A percentile compares a stretch with the other conserved stretches of the same genome.
Evolutionary conservation across 2,113 vertebrate genomes (phyloP).

Genomic region (Plectropomus leopardus): DNA sequence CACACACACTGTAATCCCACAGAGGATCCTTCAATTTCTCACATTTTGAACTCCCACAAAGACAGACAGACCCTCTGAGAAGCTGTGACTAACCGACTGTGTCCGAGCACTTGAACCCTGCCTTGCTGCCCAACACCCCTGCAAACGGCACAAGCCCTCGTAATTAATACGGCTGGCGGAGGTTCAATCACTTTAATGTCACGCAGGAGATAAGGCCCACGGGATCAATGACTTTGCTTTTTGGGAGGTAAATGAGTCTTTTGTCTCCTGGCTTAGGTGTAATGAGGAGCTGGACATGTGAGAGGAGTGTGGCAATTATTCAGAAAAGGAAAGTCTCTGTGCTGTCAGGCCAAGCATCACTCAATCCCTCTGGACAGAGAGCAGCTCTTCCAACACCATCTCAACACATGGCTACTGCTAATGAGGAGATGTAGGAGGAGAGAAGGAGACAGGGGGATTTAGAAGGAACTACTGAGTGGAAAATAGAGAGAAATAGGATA

Average conservation of each 20-base stretch:
- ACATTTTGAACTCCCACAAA: constrained; percentile 23
- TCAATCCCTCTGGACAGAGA: constrained; percentile 17
- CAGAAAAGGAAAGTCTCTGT: constrained; percentile 14
- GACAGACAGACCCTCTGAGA: not conserved
- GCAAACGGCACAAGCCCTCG: not conserved
- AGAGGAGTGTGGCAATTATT: constrained; percentile 31
- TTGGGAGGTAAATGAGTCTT: constrained; percentile 41
- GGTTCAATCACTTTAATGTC: constrained; percentile 32
- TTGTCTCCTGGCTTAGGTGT: constrained; percentile 6
- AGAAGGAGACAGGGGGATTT: constrained; percentile 8
- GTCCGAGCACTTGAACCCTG: constrained; percentile 27
- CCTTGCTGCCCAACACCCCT: not conserved
- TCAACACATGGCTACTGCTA: constrained; percentile 27
- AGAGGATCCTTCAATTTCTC: constrained; percentile 22
- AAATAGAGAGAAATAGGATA: constrained; percentile 17
- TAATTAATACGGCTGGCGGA: constrained; percentile 7
- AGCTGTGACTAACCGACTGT: constrained; percentile 11
- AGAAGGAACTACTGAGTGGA: constrained; percentile 17
- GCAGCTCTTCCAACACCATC: constrained; percentile 22
- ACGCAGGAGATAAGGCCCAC: constrained; percentile 7
- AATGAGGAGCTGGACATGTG: constrained; percentile 14
- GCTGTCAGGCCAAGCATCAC: constrained; percentile 25
- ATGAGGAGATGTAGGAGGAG: constrained; percentile 39
- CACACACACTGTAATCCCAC: constrained; percentile 24
- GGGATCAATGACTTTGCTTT: constrained; percentile 27